Evolutionary conservation across 1,140 invertebrate species (phyloP).

Genomic region (Bombus pyrosoma): DNA sequence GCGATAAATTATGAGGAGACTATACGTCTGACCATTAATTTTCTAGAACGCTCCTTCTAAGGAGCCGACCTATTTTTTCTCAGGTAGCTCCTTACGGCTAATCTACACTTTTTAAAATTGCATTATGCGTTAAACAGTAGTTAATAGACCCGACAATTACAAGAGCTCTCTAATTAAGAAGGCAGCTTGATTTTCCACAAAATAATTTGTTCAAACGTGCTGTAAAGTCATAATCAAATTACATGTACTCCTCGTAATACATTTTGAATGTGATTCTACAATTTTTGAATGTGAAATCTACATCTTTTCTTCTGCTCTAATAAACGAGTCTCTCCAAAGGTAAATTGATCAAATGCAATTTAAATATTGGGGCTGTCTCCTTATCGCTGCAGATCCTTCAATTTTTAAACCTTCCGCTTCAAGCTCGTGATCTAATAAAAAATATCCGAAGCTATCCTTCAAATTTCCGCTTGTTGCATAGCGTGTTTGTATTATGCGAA

Average conservation of each 20-base stretch:
- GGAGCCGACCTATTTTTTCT: neutral
- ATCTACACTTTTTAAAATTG: neutral
- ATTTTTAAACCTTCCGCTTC: neutral
- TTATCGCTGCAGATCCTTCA: neutral
- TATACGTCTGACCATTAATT: slow-evolving; percentile 25
- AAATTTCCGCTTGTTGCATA: neutral
- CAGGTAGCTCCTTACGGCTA: neutral
- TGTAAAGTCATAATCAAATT: neutral
- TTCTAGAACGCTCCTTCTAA: neutral
- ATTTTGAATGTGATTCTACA: too few relatives aligned
- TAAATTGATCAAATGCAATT: neutral
- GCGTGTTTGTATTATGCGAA: neutral
- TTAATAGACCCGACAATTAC: neutral
- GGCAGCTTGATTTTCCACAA: neutral
- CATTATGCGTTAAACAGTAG: neutral
- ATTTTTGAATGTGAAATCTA: neutral
- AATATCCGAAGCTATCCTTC: neutral
- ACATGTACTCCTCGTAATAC: neutral
- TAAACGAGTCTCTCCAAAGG: neutral
- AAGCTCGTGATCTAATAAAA: neutral
- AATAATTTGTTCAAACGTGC: neutral
- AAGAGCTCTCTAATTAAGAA: neutral
- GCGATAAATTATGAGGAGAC: slow-evolving; percentile 18
- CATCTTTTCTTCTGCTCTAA: neutral
- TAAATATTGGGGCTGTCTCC: neutral